Evolutionary conservation across 2,797 vertebrate genomes (phyloP), one percentile per base, ranked within the genome.

Genomic region (Lophura swinhoii): DNA sequence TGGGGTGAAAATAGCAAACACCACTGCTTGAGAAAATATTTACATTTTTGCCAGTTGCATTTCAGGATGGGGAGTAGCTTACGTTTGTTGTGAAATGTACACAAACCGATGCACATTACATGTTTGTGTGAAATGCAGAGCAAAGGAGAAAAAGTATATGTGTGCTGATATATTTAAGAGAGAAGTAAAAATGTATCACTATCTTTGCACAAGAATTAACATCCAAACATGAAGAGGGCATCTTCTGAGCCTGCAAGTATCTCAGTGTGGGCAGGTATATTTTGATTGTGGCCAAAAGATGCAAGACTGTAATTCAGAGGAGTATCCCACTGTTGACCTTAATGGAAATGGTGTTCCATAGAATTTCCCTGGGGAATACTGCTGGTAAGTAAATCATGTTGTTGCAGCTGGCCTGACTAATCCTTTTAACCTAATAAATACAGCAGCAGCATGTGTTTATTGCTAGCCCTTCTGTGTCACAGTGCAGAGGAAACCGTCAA

Each of bases 371-470:
- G 29, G 76, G 48, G 83, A 89, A 31, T 91, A 83, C 66, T 94
- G 74, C 56, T 68, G 82, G 60, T 95, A 83, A 77, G 59, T 71
- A 93, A 80, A 63, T 90, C 37, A 35, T 95, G 76, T 94, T 96
- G 37, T 88, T 89, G 56, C 87, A 97, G 90, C 90, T 96, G 90
- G 85, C 39, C 90, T 83, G 69, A 59, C 60, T 91, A 90, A 93
- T 94, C 53, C 79, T 83, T 59, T 95, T 96, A 93, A 87, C 75
- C 91, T 85, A 39, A 20, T 67, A 76, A 94, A 69, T 91, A 81
- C 81, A 88, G 79, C 84, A 72, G 77, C 75, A 35, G 75, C 39
- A 1, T 67, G 66, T 95, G 93, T 95, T 97, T 96, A 88, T 91
- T 73, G 64, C 95, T 77, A 62, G 48, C 69, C 79, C 79, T 91